Base-by-base conservation (phyloP, 2,113 vertebrate species). In the Prunella himalayana region DNA sequence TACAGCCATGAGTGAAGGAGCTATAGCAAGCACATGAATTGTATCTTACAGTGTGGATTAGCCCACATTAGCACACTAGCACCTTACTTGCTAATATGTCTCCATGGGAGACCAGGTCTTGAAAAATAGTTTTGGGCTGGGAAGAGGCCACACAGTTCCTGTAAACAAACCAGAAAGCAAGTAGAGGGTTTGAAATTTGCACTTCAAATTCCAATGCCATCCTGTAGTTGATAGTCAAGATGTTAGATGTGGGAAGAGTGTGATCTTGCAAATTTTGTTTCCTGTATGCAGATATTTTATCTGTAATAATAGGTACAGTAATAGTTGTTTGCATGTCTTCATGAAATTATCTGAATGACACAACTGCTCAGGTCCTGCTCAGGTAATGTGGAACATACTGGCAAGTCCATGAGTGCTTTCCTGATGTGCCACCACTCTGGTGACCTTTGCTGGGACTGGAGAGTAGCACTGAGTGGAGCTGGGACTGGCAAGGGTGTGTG, bases 401-500 rank as follows among this genome's bases (percentile, higher is more conserved):
- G 21, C 35, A 81, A 35, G 39, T 92, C 53, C 0, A 0, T 37
- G 69, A 12, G 35, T 56, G 35, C 28, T 81, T 79, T 71, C 27
- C 10, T 49, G 37, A 24, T n/a, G 31, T 92, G 57, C 33, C 35
- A 33, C 25, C 0, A 2, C 33, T 56, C 51, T 1, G 2, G 42
- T 57, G 54, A 23, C 33, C 50, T 63, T 30, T 82, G n/a, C 47
- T 28, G 31, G 51, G 33, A 2, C 71, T 65, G 47, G 42, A 63
- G 59, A 57, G 27, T 22, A 39, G 82, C 28, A 6, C 35, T 2
- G 3, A 47, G 47, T 7, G 65, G 44, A 31, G 39, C 42, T 6
- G 5, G 31, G 27, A 7, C 44, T 56, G 37, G 69, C 25, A 20
- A 56, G 80, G 37, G 9, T 33, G 39, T 0, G 0, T 5, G 3